Conservation (phyloP, 1,140 invertebrate species). For the Zaprionus taronus region DNA sequence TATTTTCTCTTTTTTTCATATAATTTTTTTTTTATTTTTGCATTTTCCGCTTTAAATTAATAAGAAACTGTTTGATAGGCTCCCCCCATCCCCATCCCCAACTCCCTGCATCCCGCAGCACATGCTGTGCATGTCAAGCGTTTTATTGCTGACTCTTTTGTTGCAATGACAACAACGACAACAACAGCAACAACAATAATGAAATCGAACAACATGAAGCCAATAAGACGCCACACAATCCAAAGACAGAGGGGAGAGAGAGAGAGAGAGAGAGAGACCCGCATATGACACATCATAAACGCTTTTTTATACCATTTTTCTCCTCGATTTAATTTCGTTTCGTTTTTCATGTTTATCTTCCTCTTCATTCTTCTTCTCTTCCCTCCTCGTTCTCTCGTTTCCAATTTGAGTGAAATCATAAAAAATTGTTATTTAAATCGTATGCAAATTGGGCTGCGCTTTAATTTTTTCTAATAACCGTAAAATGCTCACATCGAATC, state of each 20-base stretch:
- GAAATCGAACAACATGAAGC: neutral
- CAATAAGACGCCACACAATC: slow-evolving; percentile 16
- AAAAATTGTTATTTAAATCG: slow-evolving; percentile 54
- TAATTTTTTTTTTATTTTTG: slow-evolving; percentile 18
- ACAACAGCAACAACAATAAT: slow-evolving; percentile 16
- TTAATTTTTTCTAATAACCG: slow-evolving; percentile 52
- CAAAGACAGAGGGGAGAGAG: neutral
- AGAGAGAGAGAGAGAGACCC: slow-evolving; percentile 31
- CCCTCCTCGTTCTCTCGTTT: slow-evolving; percentile 20
- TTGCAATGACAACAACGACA: slow-evolving; percentile 34
- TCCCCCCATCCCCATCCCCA: too few relatives aligned
- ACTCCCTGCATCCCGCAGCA: slow-evolving; percentile 13
- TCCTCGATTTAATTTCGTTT: slow-evolving; percentile 5
- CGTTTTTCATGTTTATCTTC: slow-evolving; percentile 14
- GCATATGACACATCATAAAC: slow-evolving; percentile 78
- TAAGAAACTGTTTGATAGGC: slow-evolving; percentile 54
- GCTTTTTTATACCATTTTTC: slow-evolving; percentile 21
- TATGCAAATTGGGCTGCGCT: slow-evolving; percentile 52
- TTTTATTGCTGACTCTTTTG: slow-evolving; percentile 53
- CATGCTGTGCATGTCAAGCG: slow-evolving; percentile 31
- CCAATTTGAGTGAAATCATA: slow-evolving; percentile 30
- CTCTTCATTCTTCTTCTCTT: neutral
- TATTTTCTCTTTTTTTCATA: slow-evolving; percentile 4
- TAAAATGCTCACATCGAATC: slow-evolving; percentile 36
- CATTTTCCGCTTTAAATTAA: slow-evolving; percentile 65